Conservation (phyloP, 2,888 invertebrate genomes). For the Andricus quercusramuli region DNA sequence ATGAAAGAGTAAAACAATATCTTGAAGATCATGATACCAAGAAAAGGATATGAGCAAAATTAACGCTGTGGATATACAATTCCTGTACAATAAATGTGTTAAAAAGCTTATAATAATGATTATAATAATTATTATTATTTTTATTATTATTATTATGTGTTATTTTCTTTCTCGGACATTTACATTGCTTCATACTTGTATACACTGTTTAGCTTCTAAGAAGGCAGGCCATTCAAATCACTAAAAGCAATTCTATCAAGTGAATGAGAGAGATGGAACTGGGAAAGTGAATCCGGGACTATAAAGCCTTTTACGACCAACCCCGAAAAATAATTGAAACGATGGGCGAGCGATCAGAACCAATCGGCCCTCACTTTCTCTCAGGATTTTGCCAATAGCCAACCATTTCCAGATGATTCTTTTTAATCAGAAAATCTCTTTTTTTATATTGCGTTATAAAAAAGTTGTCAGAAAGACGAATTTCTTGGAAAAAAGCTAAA, state of each 20-base stretch:
- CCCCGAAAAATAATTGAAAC: neutral
- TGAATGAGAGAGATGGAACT: neutral
- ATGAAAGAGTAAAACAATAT: no score
- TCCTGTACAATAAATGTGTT: no score
- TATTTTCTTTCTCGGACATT: no score
- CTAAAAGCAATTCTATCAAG: conserved; percentile 6
- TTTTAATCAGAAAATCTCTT: neutral
- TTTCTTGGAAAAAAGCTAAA: no score
- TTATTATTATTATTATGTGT: no score
- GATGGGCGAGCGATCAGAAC: neutral
- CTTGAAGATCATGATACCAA: no score
- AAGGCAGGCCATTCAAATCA: neutral
- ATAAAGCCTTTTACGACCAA: neutral
- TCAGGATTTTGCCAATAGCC: neutral
- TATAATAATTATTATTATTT: no score
- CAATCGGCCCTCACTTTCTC: neutral
- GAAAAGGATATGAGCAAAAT: no score
- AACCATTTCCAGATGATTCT: neutral
- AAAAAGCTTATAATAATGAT: no score
- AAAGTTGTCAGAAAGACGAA: no score
- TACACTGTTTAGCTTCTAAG: neutral
- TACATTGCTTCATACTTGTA: no score
- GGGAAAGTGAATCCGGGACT: neutral
- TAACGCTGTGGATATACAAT: no score
- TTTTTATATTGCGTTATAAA: neutral